Base-by-base conservation (phyloP, 2,888 invertebrate genomes). In the Ditylenchus weischeri region DNA sequence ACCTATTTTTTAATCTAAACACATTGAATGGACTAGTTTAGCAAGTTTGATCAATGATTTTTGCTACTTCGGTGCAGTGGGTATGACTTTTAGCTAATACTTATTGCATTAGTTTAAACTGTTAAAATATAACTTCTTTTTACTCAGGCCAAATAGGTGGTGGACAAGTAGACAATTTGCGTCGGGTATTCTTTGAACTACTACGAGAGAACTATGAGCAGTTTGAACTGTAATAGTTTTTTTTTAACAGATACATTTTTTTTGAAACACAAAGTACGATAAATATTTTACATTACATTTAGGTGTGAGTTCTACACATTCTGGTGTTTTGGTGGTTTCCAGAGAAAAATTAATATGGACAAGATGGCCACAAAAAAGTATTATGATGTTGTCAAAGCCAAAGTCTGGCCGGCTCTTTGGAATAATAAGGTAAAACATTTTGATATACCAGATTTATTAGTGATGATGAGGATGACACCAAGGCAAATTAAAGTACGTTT, bases 41-140 rank as follows among this genome's bases (percentile, higher is more conserved):
- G 79, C 80, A 57, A 80, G 81, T 66, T 62, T 81, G 23, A 70
- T 81, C 38, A 77, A 77, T 18, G 81, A 81, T 69, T 79, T 80
- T 51, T 81, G 81, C 65, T 80, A 77, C 64, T 81, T 81, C 64
- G 68, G 75, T 57, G 72, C 78, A 15, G 69, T 78, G 29, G 74
- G 74, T 65, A 63, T 57, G 19, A 29, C 18, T 36, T 67, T 66
- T 66, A 47, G 8, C 62, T n/a, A 23, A 0, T 38, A 38, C 0
- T 63, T 29, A 2, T 23, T 60, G 7, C 29, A 43, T 57, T 19
- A 21, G 10, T 60, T 63, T n/a, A n/a, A 38, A 50, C 54, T 23
- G 23, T 2, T 4, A 19, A 47, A 66, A 68, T 19, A 43, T 19
- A 47, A 66, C 21, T 15, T 21, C 36, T 58, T 23, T 29, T 19